A percentile compares a stretch with the other conserved stretches of the same genome.
phyloP scores from a whole-genome alignment of 2,797 vertebrate genomes.

The Leptodactylus fallax region DNA sequence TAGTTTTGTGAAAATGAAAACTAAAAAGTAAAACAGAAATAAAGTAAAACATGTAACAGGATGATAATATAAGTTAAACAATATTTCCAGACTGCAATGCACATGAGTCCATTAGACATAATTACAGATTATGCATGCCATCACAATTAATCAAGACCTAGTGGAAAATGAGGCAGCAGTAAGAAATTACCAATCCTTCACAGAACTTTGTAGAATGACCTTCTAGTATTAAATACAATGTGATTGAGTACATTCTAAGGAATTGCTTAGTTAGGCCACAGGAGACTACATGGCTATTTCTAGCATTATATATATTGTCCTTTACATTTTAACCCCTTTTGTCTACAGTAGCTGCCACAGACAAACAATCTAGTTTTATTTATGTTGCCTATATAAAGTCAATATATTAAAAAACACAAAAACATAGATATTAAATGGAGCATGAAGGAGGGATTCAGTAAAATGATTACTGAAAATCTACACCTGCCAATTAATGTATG shows the following conservation, averaged over 20 bases:
- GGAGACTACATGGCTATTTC: background rate
- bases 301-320: background rate
- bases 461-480: too few relatives aligned
- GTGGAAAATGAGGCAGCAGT: background rate
- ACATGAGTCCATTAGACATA: constrained; percentile 5
- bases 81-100: background rate
- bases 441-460: too few relatives aligned
- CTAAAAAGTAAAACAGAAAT: background rate
- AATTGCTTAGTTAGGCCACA: background rate
- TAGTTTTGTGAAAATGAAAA: background rate
- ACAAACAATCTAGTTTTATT: background rate
- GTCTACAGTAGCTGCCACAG: background rate
- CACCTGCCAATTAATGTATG: too few relatives aligned
- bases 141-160: constrained; percentile 16
- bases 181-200: constrained; percentile 17
- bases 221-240: constrained; percentile 27
- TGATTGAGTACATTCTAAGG: background rate
- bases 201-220: constrained; percentile 27
- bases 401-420: too few relatives aligned
- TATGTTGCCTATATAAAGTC: background rate
- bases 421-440: too few relatives aligned
- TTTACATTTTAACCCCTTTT: background rate
- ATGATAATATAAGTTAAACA: background rate
- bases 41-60: background rate
- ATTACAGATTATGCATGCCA: constrained; percentile 30